Evolutionary conservation across 2,113 vertebrate genomes (phyloP), one percentile per base, ranked within the genome.

Genomic region (Etia nguti): DNA sequence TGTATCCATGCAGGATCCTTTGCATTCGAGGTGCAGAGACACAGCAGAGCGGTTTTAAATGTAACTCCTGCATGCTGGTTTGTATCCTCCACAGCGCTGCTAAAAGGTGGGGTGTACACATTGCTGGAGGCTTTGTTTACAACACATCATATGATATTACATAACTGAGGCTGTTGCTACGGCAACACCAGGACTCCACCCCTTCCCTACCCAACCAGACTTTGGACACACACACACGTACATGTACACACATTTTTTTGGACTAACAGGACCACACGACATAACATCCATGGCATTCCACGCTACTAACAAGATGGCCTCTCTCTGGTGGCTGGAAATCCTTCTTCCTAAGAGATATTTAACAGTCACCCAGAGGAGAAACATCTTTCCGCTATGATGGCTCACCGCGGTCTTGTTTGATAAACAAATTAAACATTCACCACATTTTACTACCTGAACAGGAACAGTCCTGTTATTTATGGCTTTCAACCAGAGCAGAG

Each of bases 81-180:
- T 34, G n/a, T 46, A 2, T 79, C 80, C 2, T 81, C 60, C 60
- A 3, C 81, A 24, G 80, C 26, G 8, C n/a, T 52, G 34, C 46
- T 73, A 46, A 79, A 77, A 82, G 88, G 34, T 43, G 11, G 80
- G 79, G 10, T 65, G 81, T 34, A 52, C 86, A 90, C 85, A 59
- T 52, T 22, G 81, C 85, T 65, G 62, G 79, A 57, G 68, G 88
- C 87, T 95, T 92, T 96, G 95, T 96, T 96, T 96, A 96, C 93
- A 85, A 91, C 36, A 46, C 87, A 83, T 80, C 90, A 83, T 88
- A 91, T 92, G 85, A 92, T 93, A 93, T 96, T 97, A 95, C 93
- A 93, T 96, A 96, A 97, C 95, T 5, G 80, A 94, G 90, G 81
- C 89, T 92, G 95, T 96, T 95, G 91, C 94, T 82, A 52, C 41